Evolutionary conservation across 2,113 vertebrate species (phyloP).

Genomic region (Stictonetta naevosa): DNA sequence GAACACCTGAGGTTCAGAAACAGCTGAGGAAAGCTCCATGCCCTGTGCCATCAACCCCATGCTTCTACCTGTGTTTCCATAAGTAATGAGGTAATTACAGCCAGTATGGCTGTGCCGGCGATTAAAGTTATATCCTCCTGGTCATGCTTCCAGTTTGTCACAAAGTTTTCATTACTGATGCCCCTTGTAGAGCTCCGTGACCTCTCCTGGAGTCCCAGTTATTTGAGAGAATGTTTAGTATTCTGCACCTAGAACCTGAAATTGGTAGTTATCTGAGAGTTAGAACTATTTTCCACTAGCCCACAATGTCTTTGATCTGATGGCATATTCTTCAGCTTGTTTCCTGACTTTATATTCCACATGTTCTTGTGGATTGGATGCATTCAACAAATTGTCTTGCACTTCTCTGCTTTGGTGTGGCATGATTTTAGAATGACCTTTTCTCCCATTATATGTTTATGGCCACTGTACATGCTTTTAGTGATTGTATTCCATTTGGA

Average conservation of each 20-base stretch:
- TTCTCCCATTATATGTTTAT: background rate
- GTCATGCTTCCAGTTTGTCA: background rate
- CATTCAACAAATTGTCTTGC: background rate
- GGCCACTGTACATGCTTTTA: background rate
- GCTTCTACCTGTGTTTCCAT: fast-evolving
- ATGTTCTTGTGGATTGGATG: background rate
- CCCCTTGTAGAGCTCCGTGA: background rate
- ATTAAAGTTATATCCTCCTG: background rate
- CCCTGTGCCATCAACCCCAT: fast-evolving
- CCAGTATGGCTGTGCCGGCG: background rate
- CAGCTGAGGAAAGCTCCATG: background rate
- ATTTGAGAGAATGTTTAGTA: background rate
- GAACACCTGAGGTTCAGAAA: background rate
- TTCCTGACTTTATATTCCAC: background rate
- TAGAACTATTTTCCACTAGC: background rate
- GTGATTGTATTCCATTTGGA: background rate
- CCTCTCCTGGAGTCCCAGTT: background rate
- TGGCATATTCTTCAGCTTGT: background rate
- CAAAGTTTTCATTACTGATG: background rate
- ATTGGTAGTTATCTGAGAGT: background rate
- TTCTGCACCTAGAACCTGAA: background rate
- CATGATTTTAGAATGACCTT: background rate
- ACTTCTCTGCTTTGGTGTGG: background rate
- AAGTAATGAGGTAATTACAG: background rate
- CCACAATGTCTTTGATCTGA: background rate